Base-by-base conservation (phyloP, 1,140 invertebrate species). In the Drosophila fuyamai region DNA sequence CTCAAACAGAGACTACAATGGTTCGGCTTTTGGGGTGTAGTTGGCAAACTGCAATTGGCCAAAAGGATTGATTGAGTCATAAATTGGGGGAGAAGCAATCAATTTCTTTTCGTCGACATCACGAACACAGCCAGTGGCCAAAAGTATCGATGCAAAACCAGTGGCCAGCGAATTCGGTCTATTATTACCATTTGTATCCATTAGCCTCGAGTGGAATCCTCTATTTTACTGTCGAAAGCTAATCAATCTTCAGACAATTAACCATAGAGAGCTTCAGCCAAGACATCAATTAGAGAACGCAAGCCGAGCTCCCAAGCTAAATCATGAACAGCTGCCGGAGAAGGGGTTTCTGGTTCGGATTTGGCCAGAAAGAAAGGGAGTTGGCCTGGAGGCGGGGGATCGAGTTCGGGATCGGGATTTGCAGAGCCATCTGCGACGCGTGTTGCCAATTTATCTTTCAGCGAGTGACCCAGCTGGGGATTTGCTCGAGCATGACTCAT, bases 381-480 rank as follows among this genome's bases (percentile, higher is more conserved):
- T 48, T 55, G 61, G 58, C 27, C 18, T 14, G 23, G 4, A 5
- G 36, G 36, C 4, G 41, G 32, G 48, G 38, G 14, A 18, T 8
- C 40, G 16, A 43, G 41, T 35, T 62, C 36, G 18, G 44, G 18
- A 10, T 43, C 46, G n/a, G 48, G 43, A 68, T 63, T 55, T 43
- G 47, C n/a, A 48, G 43, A 36, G 66, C 71, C 76, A 76, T 74
- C 82, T 48, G 75, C 79, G 83, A 76, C 82, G 82, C 82, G 82
- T 88, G 82, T 86, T 82, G 79, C 83, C 83, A 82, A 85, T 85
- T 85, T 85, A 85, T 88, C 83, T 86, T 58, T 56, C 53, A 66
- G 63, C 63, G 71, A 82, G 68, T 77, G 73, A 60, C 66, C 65
- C 70, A 76, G 82, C 74, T 81, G 79, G 73, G 44, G 48, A 71